Percentiles rank a stretch among this genome's conserved stretches.
Evolutionary conservation across 92 coral and sea anemone species (phyloP).

Genomic region (Diadumene lineata): DNA sequence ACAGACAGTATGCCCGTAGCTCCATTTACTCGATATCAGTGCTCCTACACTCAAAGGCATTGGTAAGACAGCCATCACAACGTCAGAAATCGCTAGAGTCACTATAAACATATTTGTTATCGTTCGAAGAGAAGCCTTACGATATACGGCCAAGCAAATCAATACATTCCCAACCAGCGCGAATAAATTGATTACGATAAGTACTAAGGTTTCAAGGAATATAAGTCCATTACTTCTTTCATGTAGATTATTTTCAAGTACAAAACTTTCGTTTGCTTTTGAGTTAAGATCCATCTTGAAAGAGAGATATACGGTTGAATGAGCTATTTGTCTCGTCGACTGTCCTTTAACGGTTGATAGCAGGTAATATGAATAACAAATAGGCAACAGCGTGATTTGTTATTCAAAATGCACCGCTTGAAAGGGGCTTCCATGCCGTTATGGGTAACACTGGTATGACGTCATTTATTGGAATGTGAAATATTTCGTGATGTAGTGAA

Average conservation of each 20-base stretch:
- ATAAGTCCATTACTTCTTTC: slow-evolving; percentile 46
- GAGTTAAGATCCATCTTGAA: not conserved
- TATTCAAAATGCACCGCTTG: not conserved
- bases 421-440: not conserved
- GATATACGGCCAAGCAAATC: slow-evolving; percentile 66
- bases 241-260: slow-evolving; percentile 33
- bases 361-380: not conserved
- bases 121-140: slow-evolving; percentile 61
- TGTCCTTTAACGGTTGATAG: slow-evolving; percentile 7
- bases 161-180: slow-evolving; percentile 66
- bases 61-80: slow-evolving; percentile 56
- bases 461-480: too few relatives aligned
- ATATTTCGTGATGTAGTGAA: too few relatives aligned
- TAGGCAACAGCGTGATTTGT: not conserved
- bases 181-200: slow-evolving; percentile 43
- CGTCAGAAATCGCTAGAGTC: slow-evolving; percentile 69
- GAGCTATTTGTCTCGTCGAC: too few relatives aligned
- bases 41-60: slow-evolving; percentile 72
- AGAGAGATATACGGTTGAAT: slow-evolving; percentile 13
- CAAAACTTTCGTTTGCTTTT: not conserved
- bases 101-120: slow-evolving; percentile 76
- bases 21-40: slow-evolving; percentile 52
- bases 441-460: too few relatives aligned
- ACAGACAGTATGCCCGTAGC: slow-evolving; percentile 60
- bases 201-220: slow-evolving; percentile 42